Base-by-base conservation (phyloP, 2,797 vertebrate species). In the Malacoraja senta region DNA sequence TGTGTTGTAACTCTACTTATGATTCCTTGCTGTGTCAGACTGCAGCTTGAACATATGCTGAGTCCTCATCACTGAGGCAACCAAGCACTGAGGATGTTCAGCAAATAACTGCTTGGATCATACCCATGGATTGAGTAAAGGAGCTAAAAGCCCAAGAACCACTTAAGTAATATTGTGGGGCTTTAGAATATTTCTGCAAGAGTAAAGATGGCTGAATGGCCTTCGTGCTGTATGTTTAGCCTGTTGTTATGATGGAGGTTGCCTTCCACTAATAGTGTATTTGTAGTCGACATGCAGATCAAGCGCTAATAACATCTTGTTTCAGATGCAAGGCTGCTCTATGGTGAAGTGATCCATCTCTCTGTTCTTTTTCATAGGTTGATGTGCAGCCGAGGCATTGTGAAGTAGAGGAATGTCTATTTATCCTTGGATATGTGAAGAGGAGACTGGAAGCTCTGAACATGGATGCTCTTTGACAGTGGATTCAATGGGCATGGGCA, bases 371-470 rank as follows among this genome's bases (percentile, higher is more conserved):
- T 92, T 1, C 8, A 61, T 58, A 92, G 90, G 71, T 92, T 92
- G 68, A 92, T 32, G 38, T 58, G 74, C 12, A 76, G 26, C 71
- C 53, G 35, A 26, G 10, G 12, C 38, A 12, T 72, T 76, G 90
- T 76, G 90, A 92, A 58, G 68, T 76, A 24, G 44, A 44, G 90
- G 90, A 92, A 76, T 76, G 71, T 92, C 26, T 26, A 74, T 86
- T 86, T 26, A 24, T 53, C 81, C 53, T 17, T 88, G 84, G 61
- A 88, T 26, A 76, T 44, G 24, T 58, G 38, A 91, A 91, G 90
- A 38, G 44, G 58, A 44, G 32, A 15, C 19, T 13, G 15, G 38
- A 92, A 21, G 1, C 13, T 12, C 17, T 68, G 65, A 35, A 32
- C 21, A 71, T 19, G 12, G 65, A 29, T 13, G 68, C 90, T 74